phyloP scores from a whole-genome alignment of 2,888 invertebrate species.

The Synanthedon tipuliformis region DNA sequence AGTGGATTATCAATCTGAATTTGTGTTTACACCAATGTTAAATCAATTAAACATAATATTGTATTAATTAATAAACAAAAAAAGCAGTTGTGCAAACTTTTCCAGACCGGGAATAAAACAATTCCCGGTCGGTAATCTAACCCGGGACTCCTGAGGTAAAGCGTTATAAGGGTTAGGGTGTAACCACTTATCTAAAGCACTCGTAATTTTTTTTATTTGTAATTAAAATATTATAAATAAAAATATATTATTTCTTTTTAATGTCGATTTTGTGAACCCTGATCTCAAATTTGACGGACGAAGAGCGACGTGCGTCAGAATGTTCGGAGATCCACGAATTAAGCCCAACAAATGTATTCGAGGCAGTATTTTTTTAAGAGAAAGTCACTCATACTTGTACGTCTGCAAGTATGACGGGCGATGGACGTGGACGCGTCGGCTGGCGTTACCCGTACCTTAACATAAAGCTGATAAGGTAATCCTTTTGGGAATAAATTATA shows the following conservation, averaged over 20 bases:
- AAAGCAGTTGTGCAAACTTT: too few species aligned
- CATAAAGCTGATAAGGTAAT: constrained; percentile 4
- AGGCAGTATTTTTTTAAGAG: constrained; percentile 31
- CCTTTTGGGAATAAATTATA: constrained; percentile 10
- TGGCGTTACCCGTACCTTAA: background rate
- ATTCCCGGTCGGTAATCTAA: too few species aligned
- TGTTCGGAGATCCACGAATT: constrained; percentile 40
- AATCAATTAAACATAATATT: too few species aligned
- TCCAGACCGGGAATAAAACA: too few species aligned
- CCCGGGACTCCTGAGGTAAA: too few species aligned
- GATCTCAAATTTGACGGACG: constrained; percentile 44
- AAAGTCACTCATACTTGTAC: background rate
- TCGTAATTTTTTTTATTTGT: too few species aligned
- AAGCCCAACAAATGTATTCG: constrained; percentile 33
- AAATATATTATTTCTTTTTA: background rate
- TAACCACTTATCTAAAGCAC: too few species aligned
- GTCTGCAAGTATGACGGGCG: constrained; percentile 34
- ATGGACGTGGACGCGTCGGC: constrained; percentile 15
- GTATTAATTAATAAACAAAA: too few species aligned
- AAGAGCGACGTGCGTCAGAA: constrained; percentile 38
- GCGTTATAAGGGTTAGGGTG: too few species aligned
- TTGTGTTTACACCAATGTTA: too few species aligned
- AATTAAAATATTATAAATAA: too few species aligned
- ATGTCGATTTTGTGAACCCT: constrained; percentile 30
- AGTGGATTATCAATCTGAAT: too few species aligned